A percentile compares a stretch with the other conserved stretches of the same genome.
Evolutionary conservation across 1,140 invertebrate genomes (phyloP).

Genomic region (Hylaeus volcanicus): DNA sequence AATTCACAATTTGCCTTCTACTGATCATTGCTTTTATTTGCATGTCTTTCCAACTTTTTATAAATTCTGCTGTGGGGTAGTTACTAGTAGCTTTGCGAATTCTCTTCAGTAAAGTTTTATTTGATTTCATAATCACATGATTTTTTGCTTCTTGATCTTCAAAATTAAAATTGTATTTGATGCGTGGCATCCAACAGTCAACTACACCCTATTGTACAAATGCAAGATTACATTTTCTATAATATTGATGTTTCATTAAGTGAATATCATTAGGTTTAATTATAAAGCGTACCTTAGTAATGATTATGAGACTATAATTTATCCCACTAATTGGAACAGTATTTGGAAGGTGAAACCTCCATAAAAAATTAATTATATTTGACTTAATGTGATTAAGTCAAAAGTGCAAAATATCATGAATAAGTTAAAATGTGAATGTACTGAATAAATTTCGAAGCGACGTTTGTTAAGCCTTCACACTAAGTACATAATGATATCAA

Average conservation of each 20-base stretch:
- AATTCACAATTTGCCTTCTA: constrained; percentile 29
- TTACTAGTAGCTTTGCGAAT: constrained; percentile 50
- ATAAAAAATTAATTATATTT: too few species aligned
- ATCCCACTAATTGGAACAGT: too few species aligned
- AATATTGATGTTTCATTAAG: not conserved
- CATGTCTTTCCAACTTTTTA: constrained; percentile 63
- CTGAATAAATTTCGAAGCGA: too few species aligned
- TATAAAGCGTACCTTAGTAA: not conserved
- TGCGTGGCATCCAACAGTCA: constrained; percentile 67
- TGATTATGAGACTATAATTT: not conserved
- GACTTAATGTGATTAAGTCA: too few species aligned
- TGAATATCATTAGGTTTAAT: not conserved
- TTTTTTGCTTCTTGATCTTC: constrained; percentile 32
- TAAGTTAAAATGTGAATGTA: too few species aligned
- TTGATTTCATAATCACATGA: constrained; percentile 51
- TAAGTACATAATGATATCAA: too few species aligned
- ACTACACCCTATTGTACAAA: constrained; percentile 63
- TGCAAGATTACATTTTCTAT: not conserved
- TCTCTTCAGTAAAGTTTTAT: constrained; percentile 58
- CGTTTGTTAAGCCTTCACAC: too few species aligned
- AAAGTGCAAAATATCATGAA: too few species aligned
- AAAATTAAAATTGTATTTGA: constrained; percentile 28
- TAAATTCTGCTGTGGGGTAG: constrained; percentile 55
- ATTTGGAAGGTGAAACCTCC: too few species aligned
- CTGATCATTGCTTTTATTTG: not conserved